A percentile compares a stretch with the other conserved stretches of the same genome.
phyloP scores from a whole-genome alignment of 2,888 invertebrate genomes.

The Blera fallax region DNA sequence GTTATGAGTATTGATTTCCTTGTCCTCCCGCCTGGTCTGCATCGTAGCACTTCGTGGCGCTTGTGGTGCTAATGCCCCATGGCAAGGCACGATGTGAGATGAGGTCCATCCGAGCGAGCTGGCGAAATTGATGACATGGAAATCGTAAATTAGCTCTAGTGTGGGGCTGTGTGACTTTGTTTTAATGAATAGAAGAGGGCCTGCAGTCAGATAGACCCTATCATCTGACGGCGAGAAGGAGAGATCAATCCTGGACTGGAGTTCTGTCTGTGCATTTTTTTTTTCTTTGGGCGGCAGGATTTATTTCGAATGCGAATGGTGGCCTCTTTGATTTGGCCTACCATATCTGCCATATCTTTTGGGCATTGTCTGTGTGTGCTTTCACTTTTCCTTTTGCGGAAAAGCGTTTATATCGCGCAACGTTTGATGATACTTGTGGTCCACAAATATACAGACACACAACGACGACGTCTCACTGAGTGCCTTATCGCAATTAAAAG shows the following conservation, averaged over 20 bases:
- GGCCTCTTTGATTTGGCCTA: slow-evolving; percentile 36
- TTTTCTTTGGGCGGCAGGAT: slow-evolving; percentile 7
- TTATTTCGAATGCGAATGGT: slow-evolving; percentile 24
- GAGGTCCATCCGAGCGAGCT: slow-evolving; percentile 45
- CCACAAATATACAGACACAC: slow-evolving; percentile 1
- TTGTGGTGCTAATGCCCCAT: slow-evolving; percentile 57
- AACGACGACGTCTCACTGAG: slow-evolving; percentile 9
- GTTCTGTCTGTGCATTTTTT: background rate
- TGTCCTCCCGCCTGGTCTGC: background rate
- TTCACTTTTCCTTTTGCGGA: slow-evolving; percentile 70
- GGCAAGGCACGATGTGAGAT: slow-evolving; percentile 58
- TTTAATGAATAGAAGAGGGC: slow-evolving; percentile 40
- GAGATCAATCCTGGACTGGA: slow-evolving; percentile 28
- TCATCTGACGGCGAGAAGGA: background rate
- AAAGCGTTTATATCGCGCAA: slow-evolving; percentile 49
- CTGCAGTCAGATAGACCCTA: slow-evolving; percentile 3
- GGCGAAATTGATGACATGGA: slow-evolving; percentile 67
- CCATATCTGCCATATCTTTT: slow-evolving; percentile 19
- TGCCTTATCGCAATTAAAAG: slow-evolving; percentile 59
- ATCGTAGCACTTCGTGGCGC: slow-evolving; percentile 52
- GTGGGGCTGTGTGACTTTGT: slow-evolving; percentile 35
- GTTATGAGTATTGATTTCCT: slow-evolving; percentile 56
- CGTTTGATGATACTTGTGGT: slow-evolving; percentile 39
- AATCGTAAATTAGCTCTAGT: slow-evolving; percentile 56
- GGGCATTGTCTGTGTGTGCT: slow-evolving; percentile 46